A percentile compares a stretch with the other conserved stretches of the same genome.
Conservation (phyloP, 2,797 vertebrate species). For the Danio choprae region DNA sequence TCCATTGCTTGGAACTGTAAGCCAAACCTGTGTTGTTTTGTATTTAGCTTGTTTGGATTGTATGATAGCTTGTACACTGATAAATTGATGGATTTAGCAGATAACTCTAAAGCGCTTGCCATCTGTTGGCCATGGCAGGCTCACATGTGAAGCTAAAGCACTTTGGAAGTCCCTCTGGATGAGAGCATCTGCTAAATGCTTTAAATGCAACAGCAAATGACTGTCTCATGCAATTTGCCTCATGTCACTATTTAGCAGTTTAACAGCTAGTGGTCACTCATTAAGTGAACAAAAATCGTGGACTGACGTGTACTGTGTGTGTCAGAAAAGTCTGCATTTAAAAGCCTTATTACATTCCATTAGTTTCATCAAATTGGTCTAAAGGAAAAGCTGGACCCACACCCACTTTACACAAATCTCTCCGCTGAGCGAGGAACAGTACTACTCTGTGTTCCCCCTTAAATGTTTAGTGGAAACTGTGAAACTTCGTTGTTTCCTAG, state of each 20-base stretch:
- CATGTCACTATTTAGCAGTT: slow-evolving; percentile 20
- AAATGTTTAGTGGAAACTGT: slow-evolving; percentile 30
- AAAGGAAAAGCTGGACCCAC: slow-evolving; percentile 42
- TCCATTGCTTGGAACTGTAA: neutral
- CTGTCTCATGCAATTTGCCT: neutral
- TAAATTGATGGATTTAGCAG: slow-evolving; percentile 19
- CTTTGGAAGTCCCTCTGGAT: slow-evolving; percentile 15
- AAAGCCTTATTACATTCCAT: slow-evolving; percentile 36
- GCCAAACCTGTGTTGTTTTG: neutral
- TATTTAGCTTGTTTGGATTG: slow-evolving; percentile 9
- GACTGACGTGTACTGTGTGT: slow-evolving; percentile 14
- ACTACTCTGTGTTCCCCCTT: slow-evolving; percentile 31
- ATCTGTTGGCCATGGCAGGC: slow-evolving; percentile 26
- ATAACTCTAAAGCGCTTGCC: slow-evolving; percentile 13
- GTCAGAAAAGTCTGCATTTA: slow-evolving; percentile 25
- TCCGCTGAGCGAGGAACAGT: slow-evolving; percentile 47
- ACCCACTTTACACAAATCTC: slow-evolving; percentile 42
- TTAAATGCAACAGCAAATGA: slow-evolving; percentile 6
- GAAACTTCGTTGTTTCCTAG: slow-evolving; percentile 41
- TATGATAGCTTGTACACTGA: slow-evolving; percentile 13
- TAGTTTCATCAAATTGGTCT: slow-evolving; percentile 34
- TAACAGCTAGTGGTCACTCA: slow-evolving; percentile 31
- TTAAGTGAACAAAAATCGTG: slow-evolving; percentile 36
- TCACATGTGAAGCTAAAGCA: slow-evolving; percentile 14
- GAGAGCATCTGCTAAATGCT: slow-evolving; percentile 31